Percentiles rank a stretch among this genome's conserved stretches.
Evolutionary conservation across 1,140 invertebrate genomes (phyloP).

Genomic region (Anoplolepis gracilipes): DNA sequence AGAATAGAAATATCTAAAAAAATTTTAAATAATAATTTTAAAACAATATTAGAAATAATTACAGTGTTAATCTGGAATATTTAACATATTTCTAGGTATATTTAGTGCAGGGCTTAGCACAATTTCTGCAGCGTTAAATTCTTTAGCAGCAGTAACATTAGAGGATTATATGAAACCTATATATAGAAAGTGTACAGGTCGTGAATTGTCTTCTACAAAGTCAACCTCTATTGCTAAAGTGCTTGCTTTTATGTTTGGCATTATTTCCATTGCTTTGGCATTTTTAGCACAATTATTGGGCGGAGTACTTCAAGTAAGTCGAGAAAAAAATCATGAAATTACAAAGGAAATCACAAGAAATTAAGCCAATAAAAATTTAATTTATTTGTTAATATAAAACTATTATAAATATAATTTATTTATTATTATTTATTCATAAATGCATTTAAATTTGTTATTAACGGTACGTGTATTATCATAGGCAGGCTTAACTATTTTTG

Average conservation of each 20-base stretch:
- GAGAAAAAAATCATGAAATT: background rate
- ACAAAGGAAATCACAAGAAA: background rate
- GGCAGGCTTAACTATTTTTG: slow-evolving; percentile 92
- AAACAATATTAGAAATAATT: background rate
- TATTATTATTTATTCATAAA: background rate
- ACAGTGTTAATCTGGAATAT: background rate
- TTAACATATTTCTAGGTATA: slow-evolving; percentile 86
- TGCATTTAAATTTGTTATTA: background rate
- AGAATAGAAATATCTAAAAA: background rate
- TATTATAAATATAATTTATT: too few relatives aligned
- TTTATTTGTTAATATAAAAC: too few relatives aligned
- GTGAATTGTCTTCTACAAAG: slow-evolving; percentile 74
- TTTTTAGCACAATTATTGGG: slow-evolving; percentile 91
- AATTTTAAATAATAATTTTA: slow-evolving; percentile 10
- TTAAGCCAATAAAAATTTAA: background rate
- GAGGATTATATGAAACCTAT: slow-evolving; percentile 91
- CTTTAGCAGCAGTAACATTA: slow-evolving; percentile 94
- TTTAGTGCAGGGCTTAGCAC: slow-evolving; percentile 95
- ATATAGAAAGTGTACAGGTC: slow-evolving; percentile 64
- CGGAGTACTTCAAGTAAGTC: slow-evolving; percentile 87
- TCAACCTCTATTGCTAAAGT: slow-evolving; percentile 87
- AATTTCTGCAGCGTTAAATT: slow-evolving; percentile 94
- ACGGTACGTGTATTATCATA: slow-evolving; percentile 77
- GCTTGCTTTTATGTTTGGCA: slow-evolving; percentile 89
- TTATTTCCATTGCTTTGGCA: slow-evolving; percentile 90